Base-by-base conservation (phyloP, 2,888 invertebrate genomes). In the Lepidocyrtoides sp. region DNA sequence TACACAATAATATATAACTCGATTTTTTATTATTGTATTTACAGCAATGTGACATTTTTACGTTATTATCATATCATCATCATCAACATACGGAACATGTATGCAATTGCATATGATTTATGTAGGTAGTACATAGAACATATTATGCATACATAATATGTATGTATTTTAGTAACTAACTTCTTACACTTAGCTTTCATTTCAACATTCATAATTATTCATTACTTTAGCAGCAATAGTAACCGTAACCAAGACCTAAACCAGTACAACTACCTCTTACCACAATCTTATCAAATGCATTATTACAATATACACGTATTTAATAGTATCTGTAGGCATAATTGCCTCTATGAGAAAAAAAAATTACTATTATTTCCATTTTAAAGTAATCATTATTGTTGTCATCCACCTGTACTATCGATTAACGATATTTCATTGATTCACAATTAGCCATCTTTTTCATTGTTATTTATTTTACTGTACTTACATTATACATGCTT, bases 1-100 rank as follows among this genome's bases (percentile, higher is more conserved):
- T 91, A 91, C 81, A 85, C 69, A 91, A 84, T 77, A 66, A 81
- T 91, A 85, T 86, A 85, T 91, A 91, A 91, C 91, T 81, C 79
- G 85, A 60, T 84, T 75, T 89, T 89, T 75, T 75, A 75, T 89
- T 89, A 89, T 90, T 90, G 84, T 91, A 91, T 91, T 69, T 91
- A 91, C 91, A 91, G 91, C 85, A 91, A 85, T 85, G 72, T 89
- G 85, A 91, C 85, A 90, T 82, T 44, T 36, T 36, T 69, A 54
- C 57, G 51, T 72, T 85, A 82, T 82, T 82, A 82, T 79, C 54
- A 54, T 87, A 29, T 54, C 57, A 83, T 89, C 82, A 89, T 87
- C 89, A 82, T 89, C 81, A 81, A 89, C 89, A 83, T 89, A 77
- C 83, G 41, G 51, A 89, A 89, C 83, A 83, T 82, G 54, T 41